Percentiles rank a stretch among this genome's conserved stretches.
These are phyloP conservation scores for Leptonema lineaticorne DNA, from an alignment of 1,140 invertebrate species.

Conservation along the genomic window DNA sequence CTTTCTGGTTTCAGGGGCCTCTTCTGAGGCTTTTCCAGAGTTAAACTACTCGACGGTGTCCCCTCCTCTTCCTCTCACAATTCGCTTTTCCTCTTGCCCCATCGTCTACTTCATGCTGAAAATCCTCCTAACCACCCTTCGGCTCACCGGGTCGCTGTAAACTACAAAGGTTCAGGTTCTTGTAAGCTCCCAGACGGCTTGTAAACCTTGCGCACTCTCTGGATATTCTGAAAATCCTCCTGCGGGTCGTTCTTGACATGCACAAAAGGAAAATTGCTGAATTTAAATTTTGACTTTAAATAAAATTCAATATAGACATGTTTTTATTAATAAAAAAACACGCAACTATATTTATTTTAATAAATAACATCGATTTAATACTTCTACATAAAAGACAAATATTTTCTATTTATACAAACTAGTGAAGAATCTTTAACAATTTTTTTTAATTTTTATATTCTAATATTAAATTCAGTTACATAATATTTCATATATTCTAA, in stretches of 20 bases:
- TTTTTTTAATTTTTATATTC: too few species aligned
- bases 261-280: not conserved
- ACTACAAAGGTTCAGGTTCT: slow-evolving; percentile 1
- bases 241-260: not conserved
- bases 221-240: slow-evolving; percentile 6
- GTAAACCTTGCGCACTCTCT: slow-evolving; percentile 22
- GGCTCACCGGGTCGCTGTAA: slow-evolving; percentile 1
- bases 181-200: slow-evolving; percentile 8
- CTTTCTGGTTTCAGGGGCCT: not conserved
- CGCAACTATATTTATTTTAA: too few species aligned
- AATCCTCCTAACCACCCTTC: not conserved
- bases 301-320: too few species aligned
- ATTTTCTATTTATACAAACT: too few species aligned
- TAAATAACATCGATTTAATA: too few species aligned
- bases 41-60: not conserved
- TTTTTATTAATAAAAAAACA: too few species aligned
- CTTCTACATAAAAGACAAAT: too few species aligned
- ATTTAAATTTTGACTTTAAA: not conserved
- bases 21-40: not conserved
- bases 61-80: not conserved
- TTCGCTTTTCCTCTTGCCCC: not conserved
- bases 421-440: too few species aligned
- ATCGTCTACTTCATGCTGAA: not conserved
- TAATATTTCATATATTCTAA: too few species aligned
- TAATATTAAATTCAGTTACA: too few species aligned